Conservation (phyloP, 2,113 vertebrate species). For the Gnathonemus echidnorhynchus region DNA sequence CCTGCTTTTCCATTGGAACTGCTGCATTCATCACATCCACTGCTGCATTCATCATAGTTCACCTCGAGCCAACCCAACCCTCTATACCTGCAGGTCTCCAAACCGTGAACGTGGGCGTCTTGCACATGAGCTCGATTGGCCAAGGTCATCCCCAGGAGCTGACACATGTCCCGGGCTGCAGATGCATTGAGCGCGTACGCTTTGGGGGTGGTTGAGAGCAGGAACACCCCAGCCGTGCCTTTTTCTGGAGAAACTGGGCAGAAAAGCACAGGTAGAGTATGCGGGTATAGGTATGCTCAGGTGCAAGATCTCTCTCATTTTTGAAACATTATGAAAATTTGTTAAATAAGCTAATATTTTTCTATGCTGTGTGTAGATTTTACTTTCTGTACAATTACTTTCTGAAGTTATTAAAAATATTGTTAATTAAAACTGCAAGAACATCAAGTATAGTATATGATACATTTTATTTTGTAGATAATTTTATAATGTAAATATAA, state of each 20-base stretch:
- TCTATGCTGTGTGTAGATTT: not conserved
- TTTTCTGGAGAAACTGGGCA: conserved; percentile 22
- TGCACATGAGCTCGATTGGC: conserved; percentile 48
- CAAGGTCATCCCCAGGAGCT: conserved; percentile 40
- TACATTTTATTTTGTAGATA: not conserved
- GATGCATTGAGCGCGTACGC: conserved; percentile 48
- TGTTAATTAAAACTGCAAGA: not conserved
- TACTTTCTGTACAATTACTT: not conserved
- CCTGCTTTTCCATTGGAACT: not conserved
- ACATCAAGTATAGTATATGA: not conserved
- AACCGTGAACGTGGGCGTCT: conserved; percentile 38
- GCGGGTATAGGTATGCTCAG: not conserved
- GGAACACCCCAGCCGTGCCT: conserved; percentile 43
- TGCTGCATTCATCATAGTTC: not conserved
- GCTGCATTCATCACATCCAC: not conserved
- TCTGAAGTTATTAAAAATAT: not conserved
- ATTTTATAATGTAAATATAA: not conserved
- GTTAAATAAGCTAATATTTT: not conserved
- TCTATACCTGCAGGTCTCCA: conserved; percentile 59
- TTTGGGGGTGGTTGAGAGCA: conserved; percentile 22
- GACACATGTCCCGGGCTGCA: conserved; percentile 42
- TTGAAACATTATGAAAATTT: not conserved
- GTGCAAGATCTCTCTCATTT: not conserved
- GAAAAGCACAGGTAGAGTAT: conserved; percentile 6
- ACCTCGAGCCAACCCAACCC: not conserved